Percentiles rank a stretch among this genome's conserved stretches.
These are phyloP conservation scores for Rhabdornis inornatus DNA, from an alignment of 2,113 vertebrate species.

Conservation along the genomic window DNA sequence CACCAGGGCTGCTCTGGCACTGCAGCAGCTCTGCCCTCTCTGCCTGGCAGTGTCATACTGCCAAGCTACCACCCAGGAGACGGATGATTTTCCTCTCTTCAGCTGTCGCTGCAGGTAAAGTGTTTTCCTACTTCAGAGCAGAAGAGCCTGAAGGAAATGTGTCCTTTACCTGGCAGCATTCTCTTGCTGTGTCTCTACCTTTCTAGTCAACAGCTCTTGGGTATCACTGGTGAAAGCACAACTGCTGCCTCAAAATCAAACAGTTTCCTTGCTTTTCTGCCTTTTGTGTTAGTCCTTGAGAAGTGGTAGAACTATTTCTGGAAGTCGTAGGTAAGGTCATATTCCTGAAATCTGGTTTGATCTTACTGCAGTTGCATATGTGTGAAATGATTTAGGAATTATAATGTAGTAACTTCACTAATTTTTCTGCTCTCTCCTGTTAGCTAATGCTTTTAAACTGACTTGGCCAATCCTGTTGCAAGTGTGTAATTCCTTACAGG, in stretches of 20 bases:
- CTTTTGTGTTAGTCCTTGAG: neutral
- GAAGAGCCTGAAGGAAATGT: neutral
- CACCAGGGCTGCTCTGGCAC: neutral
- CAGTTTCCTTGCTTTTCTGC: neutral
- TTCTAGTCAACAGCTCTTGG: neutral
- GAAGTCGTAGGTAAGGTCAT: neutral
- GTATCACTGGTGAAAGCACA: neutral
- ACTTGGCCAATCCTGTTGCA: neutral
- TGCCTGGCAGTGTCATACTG: neutral
- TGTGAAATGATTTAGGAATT: neutral
- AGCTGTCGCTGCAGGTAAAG: neutral
- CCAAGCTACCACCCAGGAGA: neutral
- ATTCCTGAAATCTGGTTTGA: rapidly evolving
- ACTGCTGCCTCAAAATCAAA: neutral
- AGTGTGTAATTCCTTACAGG: neutral
- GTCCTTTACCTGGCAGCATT: neutral
- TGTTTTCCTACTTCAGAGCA: neutral
- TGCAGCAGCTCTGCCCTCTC: neutral
- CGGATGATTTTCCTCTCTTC: neutral
- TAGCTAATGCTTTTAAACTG: neutral
- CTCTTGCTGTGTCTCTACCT: neutral
- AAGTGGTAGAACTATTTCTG: neutral
- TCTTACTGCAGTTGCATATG: neutral
- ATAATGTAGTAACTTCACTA: neutral
- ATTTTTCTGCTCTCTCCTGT: neutral